Evolutionary conservation across 2,113 vertebrate species (phyloP).

Genomic region (Callopanchax toddi): DNA sequence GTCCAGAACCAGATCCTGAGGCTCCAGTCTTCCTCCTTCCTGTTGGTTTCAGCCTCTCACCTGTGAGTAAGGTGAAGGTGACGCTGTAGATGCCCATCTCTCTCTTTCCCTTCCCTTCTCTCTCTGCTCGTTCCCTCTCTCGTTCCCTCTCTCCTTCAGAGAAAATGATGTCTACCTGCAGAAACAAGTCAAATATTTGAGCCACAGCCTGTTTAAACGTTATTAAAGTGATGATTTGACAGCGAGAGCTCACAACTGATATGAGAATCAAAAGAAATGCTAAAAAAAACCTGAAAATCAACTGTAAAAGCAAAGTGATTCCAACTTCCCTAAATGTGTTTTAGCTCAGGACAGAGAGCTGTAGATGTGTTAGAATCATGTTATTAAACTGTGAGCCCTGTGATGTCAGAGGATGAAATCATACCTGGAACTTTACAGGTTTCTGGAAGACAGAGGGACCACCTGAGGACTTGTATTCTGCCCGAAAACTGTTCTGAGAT

Average conservation of each 20-base stretch:
- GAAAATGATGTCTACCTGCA: constrained; percentile 87
- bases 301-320: too few species aligned
- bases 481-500: constrained; percentile 93
- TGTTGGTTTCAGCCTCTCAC: constrained; percentile 67
- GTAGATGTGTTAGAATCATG: too few species aligned
- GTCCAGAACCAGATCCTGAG: too few species aligned
- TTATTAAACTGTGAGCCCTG: too few species aligned
- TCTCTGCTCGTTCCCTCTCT: constrained; percentile 79
- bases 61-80: constrained; percentile 89
- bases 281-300: too few species aligned
- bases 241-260: too few species aligned
- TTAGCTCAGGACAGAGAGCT: too few species aligned
- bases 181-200: neutral
- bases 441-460: constrained; percentile 95
- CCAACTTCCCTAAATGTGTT: too few species aligned
- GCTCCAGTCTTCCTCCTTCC: too few species aligned
- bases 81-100: constrained; percentile 89
- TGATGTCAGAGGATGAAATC: neutral
- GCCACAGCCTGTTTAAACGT: too few species aligned
- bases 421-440: constrained; percentile 89
- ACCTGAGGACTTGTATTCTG: constrained; percentile 89
- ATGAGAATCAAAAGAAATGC: too few species aligned
- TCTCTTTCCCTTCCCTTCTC: constrained; percentile 80
- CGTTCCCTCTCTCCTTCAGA: constrained; percentile 84
- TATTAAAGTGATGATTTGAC: too few species aligned